Evolutionary conservation across 2,888 invertebrate species (phyloP).

Genomic region (Imbricaverruca yamaguchii): DNA sequence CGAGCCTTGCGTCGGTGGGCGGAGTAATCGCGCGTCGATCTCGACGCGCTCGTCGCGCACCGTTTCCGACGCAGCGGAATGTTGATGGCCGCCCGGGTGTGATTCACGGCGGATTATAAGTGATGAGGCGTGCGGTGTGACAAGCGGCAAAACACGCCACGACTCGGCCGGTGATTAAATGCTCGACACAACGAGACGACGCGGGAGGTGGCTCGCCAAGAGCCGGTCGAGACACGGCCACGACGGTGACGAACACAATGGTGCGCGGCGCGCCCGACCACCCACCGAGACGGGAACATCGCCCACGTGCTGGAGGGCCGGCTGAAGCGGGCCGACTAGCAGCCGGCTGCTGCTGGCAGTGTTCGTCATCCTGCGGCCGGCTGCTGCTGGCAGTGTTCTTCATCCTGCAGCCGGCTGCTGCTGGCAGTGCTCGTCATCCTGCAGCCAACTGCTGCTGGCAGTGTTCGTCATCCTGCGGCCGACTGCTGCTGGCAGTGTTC

Average conservation of each 20-base stretch:
- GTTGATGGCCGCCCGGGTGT: slow-evolving; percentile 11
- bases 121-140: slow-evolving; percentile 9
- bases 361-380: no score
- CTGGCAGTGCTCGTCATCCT: no score
- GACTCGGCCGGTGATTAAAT: background rate
- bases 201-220: background rate
- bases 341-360: no score
- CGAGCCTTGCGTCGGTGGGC: background rate
- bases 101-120: slow-evolving; percentile 16
- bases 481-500: no score
- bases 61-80: slow-evolving; percentile 10
- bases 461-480: no score
- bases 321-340: no score
- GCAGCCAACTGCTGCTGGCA: no score
- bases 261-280: background rate
- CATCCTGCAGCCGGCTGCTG: no score
- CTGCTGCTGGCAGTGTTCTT: no score
- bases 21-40: slow-evolving; percentile 1
- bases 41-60: background rate
- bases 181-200: background rate
- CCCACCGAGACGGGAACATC: background rate
- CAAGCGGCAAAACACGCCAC: background rate
- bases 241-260: background rate
- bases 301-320: background rate
- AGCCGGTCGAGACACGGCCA: background rate